Evolutionary conservation across 2,888 invertebrate genomes (phyloP).

Genomic region (Pristionchus mayeri): DNA sequence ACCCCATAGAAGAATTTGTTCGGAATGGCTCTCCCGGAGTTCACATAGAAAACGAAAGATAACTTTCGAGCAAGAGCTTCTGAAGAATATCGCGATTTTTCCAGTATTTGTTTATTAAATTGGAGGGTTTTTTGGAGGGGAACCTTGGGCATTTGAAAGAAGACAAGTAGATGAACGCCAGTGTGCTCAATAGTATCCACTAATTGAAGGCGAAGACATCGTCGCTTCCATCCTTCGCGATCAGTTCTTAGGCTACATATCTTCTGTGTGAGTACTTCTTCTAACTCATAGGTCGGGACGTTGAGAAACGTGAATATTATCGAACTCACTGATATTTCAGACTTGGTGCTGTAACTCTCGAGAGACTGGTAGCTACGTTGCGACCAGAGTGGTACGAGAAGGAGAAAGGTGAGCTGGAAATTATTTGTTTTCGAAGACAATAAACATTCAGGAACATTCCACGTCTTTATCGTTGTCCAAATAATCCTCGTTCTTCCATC

Average conservation of each 20-base stretch:
- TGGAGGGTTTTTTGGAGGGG: too few species aligned
- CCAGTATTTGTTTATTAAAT: too few species aligned
- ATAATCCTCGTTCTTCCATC: background rate
- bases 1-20: too few species aligned
- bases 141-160: too few species aligned
- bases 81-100: too few species aligned
- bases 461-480: background rate
- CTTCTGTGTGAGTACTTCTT: background rate
- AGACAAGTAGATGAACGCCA: too few species aligned
- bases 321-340: background rate
- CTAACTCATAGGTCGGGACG: background rate
- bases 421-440: background rate
- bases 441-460: background rate
- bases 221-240: background rate
- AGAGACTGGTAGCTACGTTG: background rate
- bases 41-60: too few species aligned
- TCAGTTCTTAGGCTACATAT: background rate
- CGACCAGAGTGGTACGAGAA: background rate
- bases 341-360: background rate
- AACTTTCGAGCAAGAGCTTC: too few species aligned
- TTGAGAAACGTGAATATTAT: too few species aligned
- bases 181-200: background rate
- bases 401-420: background rate
- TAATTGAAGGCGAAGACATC: background rate
- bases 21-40: too few species aligned